Evolutionary conservation across 1,140 invertebrate species (phyloP), one percentile per base, ranked within the genome.

Genomic region (Diachasmimorpha longicaudata): DNA sequence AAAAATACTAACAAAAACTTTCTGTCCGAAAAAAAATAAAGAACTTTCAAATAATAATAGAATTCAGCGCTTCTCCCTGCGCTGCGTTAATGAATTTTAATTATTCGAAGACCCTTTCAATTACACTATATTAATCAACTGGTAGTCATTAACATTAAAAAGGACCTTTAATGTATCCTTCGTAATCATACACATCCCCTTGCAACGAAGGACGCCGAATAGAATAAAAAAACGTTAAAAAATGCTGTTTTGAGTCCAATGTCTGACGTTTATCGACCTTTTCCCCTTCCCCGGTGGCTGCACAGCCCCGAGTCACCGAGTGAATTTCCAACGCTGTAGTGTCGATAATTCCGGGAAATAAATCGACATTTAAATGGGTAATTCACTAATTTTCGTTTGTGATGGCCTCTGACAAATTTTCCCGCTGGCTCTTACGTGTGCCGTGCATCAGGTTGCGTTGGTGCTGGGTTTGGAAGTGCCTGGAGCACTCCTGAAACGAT

Each of bases 401-500:
- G 52, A n/a, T 58, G 52, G 10, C 19, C 48, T 16, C 48, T 52
- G 48, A 52, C 58, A 31, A 23, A 71, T 21, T 63, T 19, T n/a
- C 19, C 58, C 58, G 3, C 14, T 52, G 23, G 52, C 25, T 39
- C 52, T 70, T 31, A 69, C 72, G 72, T 77, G 36, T 69, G 67
- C 55, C 58, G 46, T 39, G 48, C 16, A 52, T 11, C 52, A 19
- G 14, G 21, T 63, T 23, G 58, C 74, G 68, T 67, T 79, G 36
- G 71, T 14, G 67, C 25, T 79, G 74, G 77, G 72, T 77, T 75
- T 72, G 69, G 77, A 70, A 77, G 37, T 72, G 75, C 77, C 58
- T 21, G 66, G 37, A 75, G 77, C 72, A 39, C 66, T 75, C 48
- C 70, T 52, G 72, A 72, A 80, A 79, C 75, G 77, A 80, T 78